Base-by-base conservation (phyloP, 30 jellyfish, hydroid and myxozoan genomes). In the Aurelia aurita region DNA sequence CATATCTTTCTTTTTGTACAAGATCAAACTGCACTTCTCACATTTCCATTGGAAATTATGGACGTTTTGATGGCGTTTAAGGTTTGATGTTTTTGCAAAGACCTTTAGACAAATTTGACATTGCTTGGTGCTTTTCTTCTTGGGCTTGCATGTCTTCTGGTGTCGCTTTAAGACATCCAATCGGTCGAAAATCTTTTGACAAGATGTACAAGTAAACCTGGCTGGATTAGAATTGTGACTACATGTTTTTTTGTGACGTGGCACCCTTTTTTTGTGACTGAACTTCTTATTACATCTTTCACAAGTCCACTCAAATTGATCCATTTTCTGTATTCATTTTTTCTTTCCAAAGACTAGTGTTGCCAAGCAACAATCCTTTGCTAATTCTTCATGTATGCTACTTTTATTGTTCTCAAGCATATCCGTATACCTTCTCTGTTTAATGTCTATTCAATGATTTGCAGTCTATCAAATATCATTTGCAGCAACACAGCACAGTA, bases 191-290 rank as follows among this genome's bases (percentile, higher is more conserved):
- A 16, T 28, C 77, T 65, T 65, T 65, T 65, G 54, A 65, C 77
- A 65, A n/a, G 77, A 65, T 65, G 54, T 65, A 53, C 77, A 65
- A 28, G 49, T 34, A 20, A 65, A 65, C 21, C 53, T 16, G 27
- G 54, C 77, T 16, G 77, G 53, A 16, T 65, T 65, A n/a, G n/a
- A n/a, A n/a, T n/a, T n/a, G n/a, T n/a, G n/a, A 16, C 77, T 28
- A 34, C 77, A 65, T 65, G 77, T 65, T 34, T 65, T 65, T 65
- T 12, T 65, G 77, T 65, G 77, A 65, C 77, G 77, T 16, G 77
- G 34, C 53, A 65, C 77, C 21, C 77, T 65, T 65, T 65, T 65
- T 53, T 65, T 65, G 77, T 65, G 77, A 65, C 20, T n/a, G 19
- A 65, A 65, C 54, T n/a, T 65, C 77, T 65, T 65, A 11, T 65